Evolutionary conservation across 2,888 invertebrate genomes (phyloP), one percentile per base, ranked within the genome.

Genomic region (Balanococcus diminutus): DNA sequence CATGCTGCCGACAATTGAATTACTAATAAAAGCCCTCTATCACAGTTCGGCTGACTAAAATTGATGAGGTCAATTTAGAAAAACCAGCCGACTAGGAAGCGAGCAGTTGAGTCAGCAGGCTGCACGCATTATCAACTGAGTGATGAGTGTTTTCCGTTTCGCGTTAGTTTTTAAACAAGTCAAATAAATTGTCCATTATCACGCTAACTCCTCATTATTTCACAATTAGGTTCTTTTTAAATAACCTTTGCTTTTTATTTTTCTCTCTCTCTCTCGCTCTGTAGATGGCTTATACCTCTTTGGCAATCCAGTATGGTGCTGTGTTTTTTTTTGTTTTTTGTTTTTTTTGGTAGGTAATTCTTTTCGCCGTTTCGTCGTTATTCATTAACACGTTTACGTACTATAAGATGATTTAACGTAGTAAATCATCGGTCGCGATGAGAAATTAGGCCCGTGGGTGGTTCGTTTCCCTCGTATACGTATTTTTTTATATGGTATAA

Each of bases 141-240:
- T 85, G 85, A 85, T 85, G 85, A 85, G 85, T 85, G 85, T 85
- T 85, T 85, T 85, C 85, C 85, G 75, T 46, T 85, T 85, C 85
- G 46, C 85, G 79, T 85, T 85, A 85, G 75, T 85, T 85, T 85
- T 79, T 85, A 61, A 85, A 85, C 75, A 75, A 85, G 85, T 79
- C 85, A 75, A 85, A 85, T 85, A 85, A 85, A 85, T 85, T 46
- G 85, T 85, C 85, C 32, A 79, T 75, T 85, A 75, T 85, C 85
- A 85, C 85, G 85, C 85, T 46, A 85, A 85, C 85, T 85, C 75
- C 75, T 85, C 85, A 85, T 85, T 85, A 85, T 85, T 85, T 85
- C 72, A 79, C 85, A 85, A 85, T 85, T 85, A 85, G 85, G 75
- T 72, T 46, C 79, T 85, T 75, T n/a, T 51, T 79, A 46, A 85